These are phyloP conservation scores for Andrena haemorrhoa DNA, from an alignment of 2,888 invertebrate species.

Conservation along the genomic window DNA sequence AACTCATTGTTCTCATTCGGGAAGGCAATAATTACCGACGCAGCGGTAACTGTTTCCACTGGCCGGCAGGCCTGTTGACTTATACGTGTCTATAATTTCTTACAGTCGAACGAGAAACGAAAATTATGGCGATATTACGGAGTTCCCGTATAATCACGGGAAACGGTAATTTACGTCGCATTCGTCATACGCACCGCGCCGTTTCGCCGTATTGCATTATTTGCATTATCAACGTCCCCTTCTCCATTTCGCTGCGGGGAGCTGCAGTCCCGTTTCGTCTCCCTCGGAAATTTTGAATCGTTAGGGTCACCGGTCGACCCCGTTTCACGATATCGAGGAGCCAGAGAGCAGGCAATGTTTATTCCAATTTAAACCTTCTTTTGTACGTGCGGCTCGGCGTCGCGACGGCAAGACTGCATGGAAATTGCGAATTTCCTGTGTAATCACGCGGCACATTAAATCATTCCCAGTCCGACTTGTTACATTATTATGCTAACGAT, in stretches of 20 bases:
- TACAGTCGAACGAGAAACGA: conserved; percentile 47
- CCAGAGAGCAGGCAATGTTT: not conserved
- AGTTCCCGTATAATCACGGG: conserved; percentile 51
- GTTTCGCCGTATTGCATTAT: conserved; percentile 25
- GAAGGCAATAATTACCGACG: conserved; percentile 34
- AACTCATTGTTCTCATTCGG: conserved; percentile 33
- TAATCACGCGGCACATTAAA: conserved; percentile 53
- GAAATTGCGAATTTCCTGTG: conserved; percentile 62
- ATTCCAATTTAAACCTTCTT: conserved; percentile 48
- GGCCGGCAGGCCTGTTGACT: conserved; percentile 27
- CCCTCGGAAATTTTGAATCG: conserved; percentile 1
- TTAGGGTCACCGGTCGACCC: not conserved
- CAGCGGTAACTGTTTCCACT: conserved; percentile 2
- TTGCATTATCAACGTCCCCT: conserved; percentile 29
- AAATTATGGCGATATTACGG: conserved; percentile 46
- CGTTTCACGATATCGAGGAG: conserved; percentile 6
- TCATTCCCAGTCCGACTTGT: conserved; percentile 43
- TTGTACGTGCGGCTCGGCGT: conserved; percentile 29
- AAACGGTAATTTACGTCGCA: conserved; percentile 51
- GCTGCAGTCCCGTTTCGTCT: not conserved
- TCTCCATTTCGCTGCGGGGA: not conserved
- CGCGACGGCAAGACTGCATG: conserved; percentile 26
- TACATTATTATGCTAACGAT: conserved; percentile 51
- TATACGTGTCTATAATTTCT: conserved; percentile 50
- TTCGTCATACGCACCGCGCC: conserved; percentile 43